phyloP scores from a whole-genome alignment of 2,888 invertebrate genomes.

The Ornithoptera priamus region DNA sequence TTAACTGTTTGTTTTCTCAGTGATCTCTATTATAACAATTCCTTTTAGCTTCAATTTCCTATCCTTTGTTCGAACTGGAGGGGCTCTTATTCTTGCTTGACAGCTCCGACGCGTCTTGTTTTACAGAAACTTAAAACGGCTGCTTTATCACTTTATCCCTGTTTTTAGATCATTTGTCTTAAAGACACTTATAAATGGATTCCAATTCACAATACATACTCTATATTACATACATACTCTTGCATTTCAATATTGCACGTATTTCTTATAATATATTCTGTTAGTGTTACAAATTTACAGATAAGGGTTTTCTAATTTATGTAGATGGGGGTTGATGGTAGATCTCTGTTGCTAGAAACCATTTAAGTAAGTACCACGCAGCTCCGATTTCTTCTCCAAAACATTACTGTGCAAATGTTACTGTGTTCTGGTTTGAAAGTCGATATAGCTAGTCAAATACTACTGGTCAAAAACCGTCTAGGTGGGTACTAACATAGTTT shows the following conservation, averaged over 20 bases:
- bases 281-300: too few relatives aligned
- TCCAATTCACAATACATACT: slow-evolving; percentile 1
- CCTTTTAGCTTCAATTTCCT: neutral
- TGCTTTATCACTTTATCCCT: slow-evolving; percentile 10
- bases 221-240: neutral
- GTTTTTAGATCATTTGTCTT: slow-evolving; percentile 11
- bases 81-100: slow-evolving; percentile 1
- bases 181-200: slow-evolving; percentile 9
- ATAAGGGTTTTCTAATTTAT: too few relatives aligned
- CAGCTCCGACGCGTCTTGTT: slow-evolving; percentile 12
- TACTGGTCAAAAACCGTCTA: too few relatives aligned
- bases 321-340: too few relatives aligned
- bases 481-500: too few relatives aligned
- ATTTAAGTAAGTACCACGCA: too few relatives aligned
- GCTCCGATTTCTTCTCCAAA: too few relatives aligned
- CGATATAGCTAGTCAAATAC: too few relatives aligned
- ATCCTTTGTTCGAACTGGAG: neutral
- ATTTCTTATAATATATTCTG: too few relatives aligned
- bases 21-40: neutral
- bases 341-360: too few relatives aligned
- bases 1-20: neutral
- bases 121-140: slow-evolving; percentile 7
- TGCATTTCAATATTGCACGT: neutral
- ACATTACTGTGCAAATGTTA: too few relatives aligned
- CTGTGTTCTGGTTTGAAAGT: too few relatives aligned